Percentiles rank a stretch among this genome's conserved stretches.
Evolutionary conservation across 2,797 vertebrate genomes (phyloP).

Genomic region (Dendrocincla fuliginosa): DNA sequence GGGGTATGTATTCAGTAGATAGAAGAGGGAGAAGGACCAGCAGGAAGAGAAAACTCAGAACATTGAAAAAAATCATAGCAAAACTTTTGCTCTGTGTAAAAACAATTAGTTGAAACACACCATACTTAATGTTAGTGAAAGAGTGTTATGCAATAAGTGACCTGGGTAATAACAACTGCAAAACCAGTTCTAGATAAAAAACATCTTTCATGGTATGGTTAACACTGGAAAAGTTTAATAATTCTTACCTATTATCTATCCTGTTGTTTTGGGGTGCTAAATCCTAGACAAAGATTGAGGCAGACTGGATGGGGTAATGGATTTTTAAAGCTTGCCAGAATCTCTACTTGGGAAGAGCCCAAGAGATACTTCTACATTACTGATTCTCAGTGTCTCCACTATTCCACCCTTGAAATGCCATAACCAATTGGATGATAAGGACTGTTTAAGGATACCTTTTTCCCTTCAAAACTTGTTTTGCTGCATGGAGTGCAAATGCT

Average conservation of each 20-base stretch:
- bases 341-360: background rate
- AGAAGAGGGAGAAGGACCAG: background rate
- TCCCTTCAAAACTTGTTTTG: slow-evolving; percentile 2
- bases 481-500: background rate
- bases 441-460: background rate
- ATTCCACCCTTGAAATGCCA: background rate
- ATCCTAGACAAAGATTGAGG: background rate
- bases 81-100: background rate
- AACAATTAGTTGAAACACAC: background rate
- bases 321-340: background rate
- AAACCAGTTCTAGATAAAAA: background rate
- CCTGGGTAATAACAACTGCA: background rate
- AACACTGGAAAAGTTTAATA: background rate
- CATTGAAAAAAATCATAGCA: background rate
- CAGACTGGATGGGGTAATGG: background rate
- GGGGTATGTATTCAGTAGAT: background rate
- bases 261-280: background rate
- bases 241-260: background rate
- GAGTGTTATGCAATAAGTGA: background rate
- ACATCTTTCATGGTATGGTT: background rate
- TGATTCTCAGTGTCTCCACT: background rate
- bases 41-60: background rate
- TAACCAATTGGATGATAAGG: background rate
- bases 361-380: background rate
- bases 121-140: background rate